Base-by-base conservation (phyloP, 2,113 vertebrate species). In the Pachyramphus minor region DNA sequence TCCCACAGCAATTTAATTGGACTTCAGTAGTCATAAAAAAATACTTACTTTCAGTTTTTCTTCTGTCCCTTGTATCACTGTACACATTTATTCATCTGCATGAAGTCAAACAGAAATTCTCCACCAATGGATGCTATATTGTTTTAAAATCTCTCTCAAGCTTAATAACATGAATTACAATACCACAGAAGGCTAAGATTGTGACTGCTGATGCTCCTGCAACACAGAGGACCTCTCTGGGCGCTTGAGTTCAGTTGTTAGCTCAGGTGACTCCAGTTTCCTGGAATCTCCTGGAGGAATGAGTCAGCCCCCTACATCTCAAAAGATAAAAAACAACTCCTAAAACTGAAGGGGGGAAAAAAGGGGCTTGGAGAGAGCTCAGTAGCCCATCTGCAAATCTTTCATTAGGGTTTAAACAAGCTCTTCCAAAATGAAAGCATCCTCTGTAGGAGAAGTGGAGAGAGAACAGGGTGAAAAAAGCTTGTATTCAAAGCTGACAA, bases 1-100 rank as follows among this genome's bases (percentile, higher is more conserved):
- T 94, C 55, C 66, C 71, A 28, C 14, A 67, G 60, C 49, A 52
- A 76, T 23, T 79, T 19, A 47, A 28, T 44, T 30, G 17, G 52
- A 88, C 37, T 30, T 49, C 49, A 53, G 44, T 8, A 63, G 35
- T 35, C 33, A 82, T 7, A 56, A 74, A 73, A 91, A 88, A 78
- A 19, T 25, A 69, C 39, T 84, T 72, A 68, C 49, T 91, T 85
- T 74, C 58, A 77, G 22, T 80, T 93, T 91, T 91, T 62, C 45
- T 95, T 87, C 66, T 85, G 33, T 72, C n/a, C 17, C 24, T 85
- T 74, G 14, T 68, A 42, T 42, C 28, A 42, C 39, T 31, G 39
- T 28, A 77, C 19, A 76, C 23, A 50, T 23, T 67, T 8, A 84
- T 62, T 63, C 71, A 84, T 31, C 49, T 17, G 33, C 35, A 69